Evolutionary conservation across 2,113 vertebrate species (phyloP), one percentile per base, ranked within the genome.

Genomic region (Tinamus guttatus): DNA sequence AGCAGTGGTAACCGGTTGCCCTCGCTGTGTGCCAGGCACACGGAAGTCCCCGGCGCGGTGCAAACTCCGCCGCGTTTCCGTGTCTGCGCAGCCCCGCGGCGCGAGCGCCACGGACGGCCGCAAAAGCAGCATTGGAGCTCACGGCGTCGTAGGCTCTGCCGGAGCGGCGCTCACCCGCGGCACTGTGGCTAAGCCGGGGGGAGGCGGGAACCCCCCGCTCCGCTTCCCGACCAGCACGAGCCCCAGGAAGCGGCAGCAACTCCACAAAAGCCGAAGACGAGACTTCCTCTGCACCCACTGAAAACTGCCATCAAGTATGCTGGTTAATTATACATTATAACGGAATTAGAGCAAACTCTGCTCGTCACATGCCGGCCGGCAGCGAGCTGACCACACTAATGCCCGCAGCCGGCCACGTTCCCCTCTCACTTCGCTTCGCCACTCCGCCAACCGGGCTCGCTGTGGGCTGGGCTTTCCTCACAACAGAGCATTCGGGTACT

Each of bases 241-340:
- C 56, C 49, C 65, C 1, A 1, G 38, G 36, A 41, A 76, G n/a
- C 18, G 3, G 6, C 32, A 0, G 0, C n/a, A 28, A 47, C 34
- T 18, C 21, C 93, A 92, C 85, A 87, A 93, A 96, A 97, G 93
- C 91, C 6, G 4, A 97, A 95, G 95, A 69, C 34, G 68, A 95
- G 81, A 81, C 75, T 95, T 94, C 38, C 81, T 7, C 3, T 58
- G 40, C 85, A 81, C 2, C 0, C 4, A 18, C 10, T 93, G 94
- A 96, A 97, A 96, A 97, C 16, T 93, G 93, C 95, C 95, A 95
- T 95, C 93, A 81, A 94, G 87, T 96, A 97, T 62, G 78, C 89
- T 70, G 70, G 92, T 89, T 97, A 97, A 98, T 97, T 97, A 97
- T 81, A 94, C 59, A 94, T 76, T 87, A 10, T 85, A 97, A 95